Evolutionary conservation across 1,140 invertebrate species (phyloP).

Genomic region (Trichonephila clavata): DNA sequence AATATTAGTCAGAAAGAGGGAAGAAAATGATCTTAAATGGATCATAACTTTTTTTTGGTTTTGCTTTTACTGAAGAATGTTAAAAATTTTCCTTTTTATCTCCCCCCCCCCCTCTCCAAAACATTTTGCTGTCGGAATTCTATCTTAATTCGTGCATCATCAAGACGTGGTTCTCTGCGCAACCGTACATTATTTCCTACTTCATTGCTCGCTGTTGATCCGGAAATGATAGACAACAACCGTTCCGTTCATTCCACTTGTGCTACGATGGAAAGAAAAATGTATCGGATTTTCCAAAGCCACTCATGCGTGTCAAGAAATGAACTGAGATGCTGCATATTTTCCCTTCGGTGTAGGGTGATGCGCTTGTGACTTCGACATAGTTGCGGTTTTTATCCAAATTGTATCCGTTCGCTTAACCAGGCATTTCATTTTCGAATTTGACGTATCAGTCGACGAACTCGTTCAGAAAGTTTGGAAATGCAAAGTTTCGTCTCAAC

Average conservation of each 20-base stretch:
- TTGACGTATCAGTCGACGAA: background rate
- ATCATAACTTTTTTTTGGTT: too few relatives aligned
- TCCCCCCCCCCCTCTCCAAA: background rate
- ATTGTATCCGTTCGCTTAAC: background rate
- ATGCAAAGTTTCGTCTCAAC: too few relatives aligned
- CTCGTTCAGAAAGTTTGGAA: background rate
- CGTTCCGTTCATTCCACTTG: conserved; percentile 29
- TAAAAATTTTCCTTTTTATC: background rate
- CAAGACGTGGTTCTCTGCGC: background rate
- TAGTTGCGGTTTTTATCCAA: background rate
- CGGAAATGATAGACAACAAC: background rate
- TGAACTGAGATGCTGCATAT: conserved; percentile 1
- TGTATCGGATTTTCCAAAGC: background rate
- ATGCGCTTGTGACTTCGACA: background rate
- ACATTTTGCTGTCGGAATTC: background rate
- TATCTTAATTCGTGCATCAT: background rate
- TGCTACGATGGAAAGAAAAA: background rate
- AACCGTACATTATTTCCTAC: background rate
- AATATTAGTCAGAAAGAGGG: too few relatives aligned
- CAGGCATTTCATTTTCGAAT: background rate
- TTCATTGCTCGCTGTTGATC: background rate
- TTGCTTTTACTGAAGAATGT: background rate
- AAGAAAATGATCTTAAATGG: too few relatives aligned
- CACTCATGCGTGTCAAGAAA: background rate
- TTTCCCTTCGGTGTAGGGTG: background rate